phyloP scores from a whole-genome alignment of 92 coral and sea anemone species.

The Epizoanthus scotinus region DNA sequence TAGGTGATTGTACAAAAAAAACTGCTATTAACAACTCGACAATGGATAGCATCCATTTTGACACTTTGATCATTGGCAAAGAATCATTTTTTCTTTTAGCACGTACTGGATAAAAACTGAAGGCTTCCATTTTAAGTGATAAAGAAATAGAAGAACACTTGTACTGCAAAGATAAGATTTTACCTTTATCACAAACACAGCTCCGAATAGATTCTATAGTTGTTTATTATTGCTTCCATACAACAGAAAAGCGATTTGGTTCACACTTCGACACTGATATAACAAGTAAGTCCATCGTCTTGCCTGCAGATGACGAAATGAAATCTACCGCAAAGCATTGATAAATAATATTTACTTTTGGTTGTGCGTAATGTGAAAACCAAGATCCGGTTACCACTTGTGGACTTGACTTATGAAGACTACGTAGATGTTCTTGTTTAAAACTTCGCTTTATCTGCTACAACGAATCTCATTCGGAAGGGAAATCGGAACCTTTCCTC shows the following conservation, averaged over 20 bases:
- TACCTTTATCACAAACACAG: no score
- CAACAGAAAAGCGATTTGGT: no score
- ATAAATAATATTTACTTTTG: neutral
- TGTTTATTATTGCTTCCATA: no score
- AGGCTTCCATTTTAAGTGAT: neutral
- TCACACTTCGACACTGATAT: no score
- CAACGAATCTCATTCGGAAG: neutral
- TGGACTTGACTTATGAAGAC: neutral
- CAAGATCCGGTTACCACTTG: neutral
- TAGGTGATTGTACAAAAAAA: neutral
- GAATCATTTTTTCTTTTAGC: neutral
- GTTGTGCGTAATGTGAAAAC: neutral
- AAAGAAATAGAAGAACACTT: neutral
- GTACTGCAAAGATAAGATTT: no score
- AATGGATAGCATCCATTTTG: neutral
- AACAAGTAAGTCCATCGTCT: neutral
- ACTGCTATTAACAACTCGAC: neutral
- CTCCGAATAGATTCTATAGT: no score
- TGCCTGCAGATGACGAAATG: neutral
- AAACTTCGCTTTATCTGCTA: neutral
- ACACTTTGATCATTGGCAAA: neutral
- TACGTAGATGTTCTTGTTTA: neutral
- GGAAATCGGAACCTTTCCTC: neutral
- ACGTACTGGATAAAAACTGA: neutral
- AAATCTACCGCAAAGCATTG: neutral